Evolutionary conservation across 92 coral and sea anemone species (phyloP).

Genomic region (Hydrozoanthus gracilis): DNA sequence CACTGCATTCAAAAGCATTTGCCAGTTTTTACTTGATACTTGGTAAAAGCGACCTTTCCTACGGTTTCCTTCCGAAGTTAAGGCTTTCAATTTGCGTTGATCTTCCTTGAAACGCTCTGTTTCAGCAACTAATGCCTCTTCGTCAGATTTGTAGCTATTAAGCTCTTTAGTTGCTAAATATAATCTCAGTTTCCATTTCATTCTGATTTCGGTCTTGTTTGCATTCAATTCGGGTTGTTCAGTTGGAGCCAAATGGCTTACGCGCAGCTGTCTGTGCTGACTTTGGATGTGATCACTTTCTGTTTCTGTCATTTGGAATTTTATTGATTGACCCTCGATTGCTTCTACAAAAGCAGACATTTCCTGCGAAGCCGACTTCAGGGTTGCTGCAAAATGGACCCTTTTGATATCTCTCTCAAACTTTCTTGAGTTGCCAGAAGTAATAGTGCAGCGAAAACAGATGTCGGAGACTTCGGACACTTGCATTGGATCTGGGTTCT

Average conservation of each 20-base stretch:
- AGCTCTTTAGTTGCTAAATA: constrained; percentile 51
- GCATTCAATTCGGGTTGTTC: constrained; percentile 44
- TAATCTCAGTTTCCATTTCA: constrained; percentile 74
- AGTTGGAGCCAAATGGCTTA: constrained; percentile 70
- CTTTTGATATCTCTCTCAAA: constrained; percentile 74
- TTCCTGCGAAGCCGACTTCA: constrained; percentile 64
- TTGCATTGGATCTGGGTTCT: background rate
- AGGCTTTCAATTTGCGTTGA: constrained; percentile 10
- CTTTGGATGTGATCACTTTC: constrained; percentile 65
- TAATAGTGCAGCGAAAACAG: constrained; percentile 83
- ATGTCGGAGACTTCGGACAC: constrained; percentile 68
- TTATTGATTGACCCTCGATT: constrained; percentile 52
- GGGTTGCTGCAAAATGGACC: constrained; percentile 61
- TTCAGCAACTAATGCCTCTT: background rate
- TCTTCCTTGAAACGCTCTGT: background rate
- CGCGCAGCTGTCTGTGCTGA: constrained; percentile 56
- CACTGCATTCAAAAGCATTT: constrained; percentile 51
- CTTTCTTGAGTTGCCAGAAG: constrained; percentile 60
- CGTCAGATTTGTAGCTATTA: background rate
- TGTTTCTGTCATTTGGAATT: constrained; percentile 51
- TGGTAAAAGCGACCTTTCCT: background rate
- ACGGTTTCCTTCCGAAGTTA: background rate
- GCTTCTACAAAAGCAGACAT: constrained; percentile 66
- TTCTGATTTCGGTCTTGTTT: constrained; percentile 17
- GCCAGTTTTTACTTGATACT: constrained; percentile 58